These are phyloP conservation scores for Neotoxoptera formosana DNA, from an alignment of 1,140 invertebrate genomes.

Conservation along the genomic window DNA sequence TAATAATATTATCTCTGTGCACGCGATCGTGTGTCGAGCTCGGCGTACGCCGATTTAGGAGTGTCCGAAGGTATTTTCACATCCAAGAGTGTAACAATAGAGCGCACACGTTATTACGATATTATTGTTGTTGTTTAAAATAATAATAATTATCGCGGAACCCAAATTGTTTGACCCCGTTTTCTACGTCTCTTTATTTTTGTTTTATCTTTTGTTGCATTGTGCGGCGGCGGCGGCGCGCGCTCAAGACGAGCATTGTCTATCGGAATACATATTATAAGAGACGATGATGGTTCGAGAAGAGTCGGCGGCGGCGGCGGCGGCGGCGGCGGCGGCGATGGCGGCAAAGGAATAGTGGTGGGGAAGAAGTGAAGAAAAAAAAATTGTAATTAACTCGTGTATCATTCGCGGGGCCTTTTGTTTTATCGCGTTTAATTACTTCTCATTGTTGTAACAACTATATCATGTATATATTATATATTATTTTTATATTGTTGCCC, in stretches of 20 bases:
- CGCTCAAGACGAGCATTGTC: conserved; percentile 53
- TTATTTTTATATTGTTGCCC: conserved; percentile 14
- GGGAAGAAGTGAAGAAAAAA: neutral
- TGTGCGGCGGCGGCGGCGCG: conserved; percentile 10
- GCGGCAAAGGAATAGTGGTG: neutral
- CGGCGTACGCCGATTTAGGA: conserved; percentile 34
- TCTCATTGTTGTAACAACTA: conserved; percentile 49
- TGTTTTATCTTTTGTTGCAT: conserved; percentile 43
- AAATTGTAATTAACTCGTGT: conserved; percentile 53
- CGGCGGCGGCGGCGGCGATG: neutral
- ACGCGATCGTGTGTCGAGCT: neutral
- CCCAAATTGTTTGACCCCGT: conserved; percentile 56
- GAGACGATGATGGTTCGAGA: conserved; percentile 26
- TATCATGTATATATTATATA: neutral
- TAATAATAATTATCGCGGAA: conserved; percentile 56
- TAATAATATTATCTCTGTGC: neutral
- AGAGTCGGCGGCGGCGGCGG: conserved; percentile 6
- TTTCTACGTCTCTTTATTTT: conserved; percentile 38
- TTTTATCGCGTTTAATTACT: conserved; percentile 57
- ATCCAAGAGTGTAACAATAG: conserved; percentile 32
- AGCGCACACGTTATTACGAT: conserved; percentile 23
- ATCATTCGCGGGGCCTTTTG: conserved; percentile 53
- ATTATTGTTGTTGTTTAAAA: conserved; percentile 55
- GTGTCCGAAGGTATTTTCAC: conserved; percentile 52
- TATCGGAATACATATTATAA: conserved; percentile 22